Percentiles rank a stretch among this genome's conserved stretches.
phyloP scores from a whole-genome alignment of 2,797 vertebrate genomes.

The Lerista edwardsae region DNA sequence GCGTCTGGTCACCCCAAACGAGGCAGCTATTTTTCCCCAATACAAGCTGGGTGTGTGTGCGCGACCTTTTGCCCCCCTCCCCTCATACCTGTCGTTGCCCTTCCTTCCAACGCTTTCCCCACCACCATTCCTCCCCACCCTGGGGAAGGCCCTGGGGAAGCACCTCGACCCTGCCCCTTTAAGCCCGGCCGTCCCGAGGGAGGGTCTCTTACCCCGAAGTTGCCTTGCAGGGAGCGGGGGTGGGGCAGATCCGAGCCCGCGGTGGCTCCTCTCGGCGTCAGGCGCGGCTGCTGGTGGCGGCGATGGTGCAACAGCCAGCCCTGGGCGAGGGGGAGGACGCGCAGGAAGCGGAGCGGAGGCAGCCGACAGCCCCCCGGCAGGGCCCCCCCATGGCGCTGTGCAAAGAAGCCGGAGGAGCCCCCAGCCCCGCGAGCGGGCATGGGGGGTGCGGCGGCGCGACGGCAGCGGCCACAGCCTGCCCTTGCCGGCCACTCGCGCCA shows the following conservation, averaged over 20 bases:
- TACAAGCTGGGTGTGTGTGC: no score
- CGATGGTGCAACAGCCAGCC: constrained; percentile 65
- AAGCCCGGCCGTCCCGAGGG: not conserved
- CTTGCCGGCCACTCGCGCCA: not conserved
- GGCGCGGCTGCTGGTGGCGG: constrained; percentile 39
- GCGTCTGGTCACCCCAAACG: not conserved
- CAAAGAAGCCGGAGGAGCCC: constrained; percentile 53
- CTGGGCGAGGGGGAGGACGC: constrained; percentile 51
- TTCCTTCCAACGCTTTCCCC: no score
- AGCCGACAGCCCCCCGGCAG: constrained; percentile 72
- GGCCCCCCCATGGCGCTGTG: constrained; percentile 64
- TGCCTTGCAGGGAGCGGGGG: not conserved
- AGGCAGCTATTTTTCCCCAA: no score
- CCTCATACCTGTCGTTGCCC: no score
- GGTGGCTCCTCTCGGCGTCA: not conserved
- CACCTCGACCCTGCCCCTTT: no score
- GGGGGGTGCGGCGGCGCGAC: constrained; percentile 15
- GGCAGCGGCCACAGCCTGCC: not conserved
- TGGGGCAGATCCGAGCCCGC: not conserved
- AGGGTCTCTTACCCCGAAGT: constrained; percentile 49
- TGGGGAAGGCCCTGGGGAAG: no score
- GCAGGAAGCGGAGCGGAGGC: constrained; percentile 41
- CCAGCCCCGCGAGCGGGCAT: not conserved
- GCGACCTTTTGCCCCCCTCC: rapidly evolving
- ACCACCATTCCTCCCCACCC: no score